Base-by-base conservation (phyloP, 2,888 invertebrate genomes). In the Pyralis farinalis region DNA sequence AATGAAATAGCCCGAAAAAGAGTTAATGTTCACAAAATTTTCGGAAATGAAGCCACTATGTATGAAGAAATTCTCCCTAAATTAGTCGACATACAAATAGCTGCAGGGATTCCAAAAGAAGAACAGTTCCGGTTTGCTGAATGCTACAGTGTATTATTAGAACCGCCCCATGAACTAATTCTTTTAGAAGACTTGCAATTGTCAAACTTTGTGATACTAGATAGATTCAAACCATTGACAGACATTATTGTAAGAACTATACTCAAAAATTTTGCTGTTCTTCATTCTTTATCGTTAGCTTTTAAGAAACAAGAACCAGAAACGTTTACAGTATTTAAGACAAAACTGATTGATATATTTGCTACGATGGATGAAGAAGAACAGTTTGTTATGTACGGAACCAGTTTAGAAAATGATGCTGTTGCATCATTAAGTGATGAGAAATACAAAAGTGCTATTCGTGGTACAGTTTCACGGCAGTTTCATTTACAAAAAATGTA, bases 381-480 rank as follows among this genome's bases (percentile, higher is more conserved):
- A 4, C 1, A 31, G 5, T 12, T 31, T 7, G 12, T 7, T 12
- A 8, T 12, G 3, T 31, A 31, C 10, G 12, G 7, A 12, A 7
- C 4, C 3, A 11, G 6, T 22, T 3, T 37, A 8, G 37, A 37
- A 9, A 31, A 5, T 0, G 25, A 37, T 20, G 11, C 12, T 3
- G 31, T 37, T 31, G 45, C 6, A 6, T 7, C 67, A 4, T 37
- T 75, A 8, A 49, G 65, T 3, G 42, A 52, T 1, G 58, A 56
- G 0, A 52, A 49, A 12, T 53, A 69, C 31, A 56, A 50, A 20
- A 53, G 59, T 7, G 30, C 44, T 2, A 6, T 71, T 1, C 48
- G 37, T 27, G 47, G 60, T 9, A 46, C 53, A 37, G 0, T 64
- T 1, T 21, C 31, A 29, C 37, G 47, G 7, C 1, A 51, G 2